Conservation (phyloP, 1,140 invertebrate genomes). For the Dreissena rostriformis region DNA sequence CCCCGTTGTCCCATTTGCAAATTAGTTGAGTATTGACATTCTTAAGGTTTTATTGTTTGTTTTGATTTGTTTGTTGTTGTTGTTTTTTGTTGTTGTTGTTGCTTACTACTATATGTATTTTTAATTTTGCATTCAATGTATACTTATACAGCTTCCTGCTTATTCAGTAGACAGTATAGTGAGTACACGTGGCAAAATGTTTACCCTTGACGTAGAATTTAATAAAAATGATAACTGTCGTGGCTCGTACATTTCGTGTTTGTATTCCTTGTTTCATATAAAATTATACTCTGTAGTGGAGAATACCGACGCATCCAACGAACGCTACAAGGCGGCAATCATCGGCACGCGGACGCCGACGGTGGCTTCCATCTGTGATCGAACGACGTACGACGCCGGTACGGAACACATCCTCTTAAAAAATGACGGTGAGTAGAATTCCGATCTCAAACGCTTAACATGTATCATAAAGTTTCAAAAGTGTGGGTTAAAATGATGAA, state of each 20-base stretch:
- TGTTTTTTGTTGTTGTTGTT: too few species aligned
- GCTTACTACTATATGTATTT: too few species aligned
- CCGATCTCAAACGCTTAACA: background rate
- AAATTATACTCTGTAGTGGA: background rate
- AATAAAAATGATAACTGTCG: too few species aligned
- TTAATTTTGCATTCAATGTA: background rate
- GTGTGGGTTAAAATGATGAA: background rate
- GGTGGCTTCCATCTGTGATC: slow-evolving; percentile 31
- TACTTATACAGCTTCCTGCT: background rate
- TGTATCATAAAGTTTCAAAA: background rate
- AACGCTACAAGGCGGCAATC: slow-evolving; percentile 27
- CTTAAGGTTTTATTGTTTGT: too few species aligned
- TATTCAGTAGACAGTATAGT: background rate
- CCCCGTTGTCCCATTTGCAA: too few species aligned
- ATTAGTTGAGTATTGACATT: too few species aligned
- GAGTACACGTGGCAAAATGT: background rate
- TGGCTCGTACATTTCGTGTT: too few species aligned
- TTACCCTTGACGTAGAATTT: background rate
- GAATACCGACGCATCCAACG: slow-evolving; percentile 35
- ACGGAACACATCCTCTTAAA: slow-evolving; percentile 39
- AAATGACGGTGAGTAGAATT: slow-evolving; percentile 39
- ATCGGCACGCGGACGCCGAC: slow-evolving; percentile 5
- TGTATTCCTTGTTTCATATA: too few species aligned
- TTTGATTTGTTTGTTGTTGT: too few species aligned
- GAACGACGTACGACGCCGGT: slow-evolving; percentile 22